Conservation (phyloP, 2,888 invertebrate species). For the Lordiphosa andalusiaca region DNA sequence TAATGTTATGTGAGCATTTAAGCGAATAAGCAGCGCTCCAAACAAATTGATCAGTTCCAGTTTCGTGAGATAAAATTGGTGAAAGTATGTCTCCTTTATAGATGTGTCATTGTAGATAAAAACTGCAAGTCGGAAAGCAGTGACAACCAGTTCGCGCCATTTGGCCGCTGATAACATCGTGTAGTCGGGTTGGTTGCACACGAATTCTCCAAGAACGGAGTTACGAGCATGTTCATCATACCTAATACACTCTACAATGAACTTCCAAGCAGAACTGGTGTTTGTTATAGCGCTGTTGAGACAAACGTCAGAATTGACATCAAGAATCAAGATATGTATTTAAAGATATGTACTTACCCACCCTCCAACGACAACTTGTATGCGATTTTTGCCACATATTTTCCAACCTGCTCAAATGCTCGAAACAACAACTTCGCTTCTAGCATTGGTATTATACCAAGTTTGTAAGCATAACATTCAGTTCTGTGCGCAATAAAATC, state of each 20-base stretch:
- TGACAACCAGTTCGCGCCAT: conserved; percentile 25
- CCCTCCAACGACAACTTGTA: not conserved
- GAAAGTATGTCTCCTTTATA: conserved; percentile 23
- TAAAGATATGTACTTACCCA: conserved; percentile 17
- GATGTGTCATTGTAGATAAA: conserved; percentile 34
- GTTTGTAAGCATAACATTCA: conserved; percentile 41
- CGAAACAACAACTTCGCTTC: conserved; percentile 32
- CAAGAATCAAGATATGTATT: not conserved
- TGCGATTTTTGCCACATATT: conserved; percentile 22
- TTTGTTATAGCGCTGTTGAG: conserved; percentile 23
- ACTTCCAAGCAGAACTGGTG: conserved; percentile 26
- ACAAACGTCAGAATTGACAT: not conserved
- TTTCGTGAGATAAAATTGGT: conserved; percentile 26
- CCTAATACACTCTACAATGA: conserved; percentile 20
- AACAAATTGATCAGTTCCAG: conserved; percentile 28
- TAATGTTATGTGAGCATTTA: conserved; percentile 26
- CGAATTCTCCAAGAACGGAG: conserved; percentile 13
- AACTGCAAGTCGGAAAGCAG: conserved; percentile 42
- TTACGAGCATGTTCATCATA: conserved; percentile 6
- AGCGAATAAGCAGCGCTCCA: conserved; percentile 38
- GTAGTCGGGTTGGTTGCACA: conserved; percentile 26
- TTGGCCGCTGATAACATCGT: conserved; percentile 13
- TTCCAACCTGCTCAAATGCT: conserved; percentile 23
- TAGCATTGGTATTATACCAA: conserved; percentile 39
- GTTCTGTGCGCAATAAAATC: conserved; percentile 24